phyloP scores from a whole-genome alignment of 2,797 vertebrate genomes.

The Poeciliopsis gracilis region DNA sequence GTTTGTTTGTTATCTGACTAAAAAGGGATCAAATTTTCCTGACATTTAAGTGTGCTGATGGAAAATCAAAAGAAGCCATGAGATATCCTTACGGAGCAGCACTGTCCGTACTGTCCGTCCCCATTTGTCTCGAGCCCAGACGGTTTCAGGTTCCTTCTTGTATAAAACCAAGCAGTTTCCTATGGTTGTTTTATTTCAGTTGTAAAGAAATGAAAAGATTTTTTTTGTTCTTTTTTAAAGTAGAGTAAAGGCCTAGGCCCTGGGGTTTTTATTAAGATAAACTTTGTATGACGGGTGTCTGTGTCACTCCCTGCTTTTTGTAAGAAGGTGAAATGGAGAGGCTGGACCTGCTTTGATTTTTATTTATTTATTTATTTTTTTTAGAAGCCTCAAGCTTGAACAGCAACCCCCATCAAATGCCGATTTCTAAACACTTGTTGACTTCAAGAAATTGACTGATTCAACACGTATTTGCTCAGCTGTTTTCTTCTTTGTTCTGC shows the following conservation, averaged over 20 bases:
- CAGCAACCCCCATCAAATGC: slow-evolving; percentile 16
- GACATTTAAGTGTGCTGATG: slow-evolving; percentile 40
- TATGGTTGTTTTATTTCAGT: slow-evolving; percentile 29
- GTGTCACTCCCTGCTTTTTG: slow-evolving; percentile 18
- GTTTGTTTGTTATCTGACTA: background rate
- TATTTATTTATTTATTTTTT: slow-evolving; percentile 6
- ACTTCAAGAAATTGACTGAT: background rate
- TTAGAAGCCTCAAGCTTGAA: slow-evolving; percentile 17
- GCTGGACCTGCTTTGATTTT: slow-evolving; percentile 40
- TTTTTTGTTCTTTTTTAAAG: background rate
- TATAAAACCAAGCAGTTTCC: slow-evolving; percentile 58
- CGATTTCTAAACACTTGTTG: slow-evolving; percentile 23
- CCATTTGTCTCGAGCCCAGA: slow-evolving; percentile 50
- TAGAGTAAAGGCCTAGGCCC: slow-evolving; percentile 16
- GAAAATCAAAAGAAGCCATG: slow-evolving; percentile 46
- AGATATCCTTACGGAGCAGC: slow-evolving; percentile 39
- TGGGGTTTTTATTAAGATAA: slow-evolving; percentile 42
- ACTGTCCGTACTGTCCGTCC: slow-evolving; percentile 57
- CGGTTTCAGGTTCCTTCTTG: slow-evolving; percentile 58
- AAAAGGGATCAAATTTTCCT: slow-evolving; percentile 27
- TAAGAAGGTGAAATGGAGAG: slow-evolving; percentile 18
- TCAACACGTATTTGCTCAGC: slow-evolving; percentile 16
- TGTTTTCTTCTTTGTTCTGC: slow-evolving; percentile 18
- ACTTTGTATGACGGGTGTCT: slow-evolving; percentile 27
- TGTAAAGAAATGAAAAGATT: slow-evolving; percentile 59